Evolutionary conservation across 2,888 invertebrate genomes (phyloP).

Genomic region (Apamea crenata): DNA sequence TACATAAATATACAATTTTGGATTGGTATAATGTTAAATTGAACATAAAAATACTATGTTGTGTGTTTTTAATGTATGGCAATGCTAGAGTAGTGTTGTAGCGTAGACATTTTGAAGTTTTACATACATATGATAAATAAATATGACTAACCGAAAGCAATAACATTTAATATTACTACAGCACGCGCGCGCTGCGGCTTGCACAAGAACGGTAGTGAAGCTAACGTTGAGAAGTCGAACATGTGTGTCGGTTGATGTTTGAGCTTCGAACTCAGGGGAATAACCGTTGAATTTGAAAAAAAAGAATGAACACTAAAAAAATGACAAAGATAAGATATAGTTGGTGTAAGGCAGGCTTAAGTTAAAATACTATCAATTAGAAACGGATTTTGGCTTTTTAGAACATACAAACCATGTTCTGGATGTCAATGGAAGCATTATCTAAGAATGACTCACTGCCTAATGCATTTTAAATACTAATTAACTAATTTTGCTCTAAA

Average conservation of each 20-base stretch:
- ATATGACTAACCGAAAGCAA: constrained; percentile 89
- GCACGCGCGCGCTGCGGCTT: constrained; percentile 86
- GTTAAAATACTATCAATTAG: background rate
- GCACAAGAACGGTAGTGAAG: constrained; percentile 57
- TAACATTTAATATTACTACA: constrained; percentile 81
- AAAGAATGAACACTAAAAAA: background rate
- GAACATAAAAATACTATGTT: constrained; percentile 83
- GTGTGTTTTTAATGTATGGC: constrained; percentile 89
- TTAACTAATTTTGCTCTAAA: constrained; percentile 23
- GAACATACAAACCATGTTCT: background rate
- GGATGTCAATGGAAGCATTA: constrained; percentile 8
- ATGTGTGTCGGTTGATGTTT: constrained; percentile 57
- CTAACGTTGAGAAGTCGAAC: constrained; percentile 31
- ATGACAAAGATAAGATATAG: constrained; percentile 7
- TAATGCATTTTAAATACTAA: constrained; percentile 6
- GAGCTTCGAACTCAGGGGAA: background rate
- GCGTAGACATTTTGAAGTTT: constrained; percentile 90
- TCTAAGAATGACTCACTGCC: background rate
- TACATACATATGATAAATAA: constrained; percentile 84
- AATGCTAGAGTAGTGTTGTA: constrained; percentile 88
- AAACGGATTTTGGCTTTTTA: background rate
- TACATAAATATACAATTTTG: constrained; percentile 87
- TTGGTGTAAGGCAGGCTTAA: constrained; percentile 14
- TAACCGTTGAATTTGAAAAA: background rate
- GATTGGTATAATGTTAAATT: constrained; percentile 88